Conservation (phyloP, 2,888 invertebrate genomes). For the Eugnorisma glareosa region DNA sequence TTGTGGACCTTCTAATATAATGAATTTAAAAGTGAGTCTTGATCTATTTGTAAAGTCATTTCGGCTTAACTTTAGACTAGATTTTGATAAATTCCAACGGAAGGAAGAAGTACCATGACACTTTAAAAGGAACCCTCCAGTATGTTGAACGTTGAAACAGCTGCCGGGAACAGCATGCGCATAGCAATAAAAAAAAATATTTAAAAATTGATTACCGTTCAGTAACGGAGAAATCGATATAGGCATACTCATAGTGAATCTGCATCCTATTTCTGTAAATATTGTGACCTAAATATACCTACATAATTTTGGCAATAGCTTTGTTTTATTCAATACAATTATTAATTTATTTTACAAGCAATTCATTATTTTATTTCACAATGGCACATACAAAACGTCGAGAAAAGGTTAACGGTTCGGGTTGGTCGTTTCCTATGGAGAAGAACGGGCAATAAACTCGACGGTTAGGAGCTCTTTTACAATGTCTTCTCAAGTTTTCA, state of each 20-base stretch:
- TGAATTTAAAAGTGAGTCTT: constrained; percentile 10
- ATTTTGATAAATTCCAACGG: neutral
- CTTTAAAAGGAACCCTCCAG: neutral
- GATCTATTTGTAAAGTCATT: constrained; percentile 13
- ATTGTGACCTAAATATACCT: constrained; percentile 12
- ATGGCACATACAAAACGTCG: neutral
- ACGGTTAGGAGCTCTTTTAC: neutral
- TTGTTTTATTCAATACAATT: constrained; percentile 16
- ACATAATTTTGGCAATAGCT: neutral
- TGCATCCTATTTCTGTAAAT: neutral
- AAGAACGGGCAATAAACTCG: neutral
- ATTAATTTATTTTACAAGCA: neutral
- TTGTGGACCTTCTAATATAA: neutral
- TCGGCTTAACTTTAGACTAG: neutral
- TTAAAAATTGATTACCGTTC: neutral
- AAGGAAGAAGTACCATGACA: neutral
- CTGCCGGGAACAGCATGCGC: neutral
- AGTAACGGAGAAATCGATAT: neutral
- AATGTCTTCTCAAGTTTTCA: neutral
- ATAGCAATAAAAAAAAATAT: too few relatives aligned
- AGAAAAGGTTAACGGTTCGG: neutral
- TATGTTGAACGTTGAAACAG: neutral
- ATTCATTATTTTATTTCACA: neutral
- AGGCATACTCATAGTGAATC: neutral
- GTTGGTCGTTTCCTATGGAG: neutral